phyloP scores from a whole-genome alignment of 2,113 vertebrate species.

The Rhinoptilus africanus region DNA sequence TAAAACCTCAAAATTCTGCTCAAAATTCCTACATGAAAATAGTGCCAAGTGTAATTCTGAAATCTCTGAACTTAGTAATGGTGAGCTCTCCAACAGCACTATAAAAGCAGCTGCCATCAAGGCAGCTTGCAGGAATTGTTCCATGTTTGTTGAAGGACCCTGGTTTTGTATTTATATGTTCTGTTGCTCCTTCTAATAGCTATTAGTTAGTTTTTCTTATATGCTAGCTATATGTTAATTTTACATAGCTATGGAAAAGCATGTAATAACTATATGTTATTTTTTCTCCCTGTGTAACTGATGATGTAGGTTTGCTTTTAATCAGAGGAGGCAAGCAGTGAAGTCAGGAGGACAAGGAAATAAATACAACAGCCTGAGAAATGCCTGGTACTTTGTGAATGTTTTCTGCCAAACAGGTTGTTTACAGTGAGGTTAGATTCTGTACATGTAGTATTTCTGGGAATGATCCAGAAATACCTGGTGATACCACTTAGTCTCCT shows the following conservation, averaged over 20 bases:
- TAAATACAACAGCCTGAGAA: background rate
- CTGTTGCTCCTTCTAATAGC: background rate
- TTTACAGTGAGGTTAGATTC: background rate
- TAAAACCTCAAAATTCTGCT: background rate
- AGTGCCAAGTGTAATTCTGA: background rate
- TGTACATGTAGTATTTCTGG: background rate
- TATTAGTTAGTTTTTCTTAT: background rate
- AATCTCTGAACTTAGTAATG: background rate
- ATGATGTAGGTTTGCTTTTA: background rate
- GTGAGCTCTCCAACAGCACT: background rate
- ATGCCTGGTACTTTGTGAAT: background rate
- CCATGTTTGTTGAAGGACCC: background rate
- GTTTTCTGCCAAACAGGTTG: background rate
- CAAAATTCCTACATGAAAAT: background rate
- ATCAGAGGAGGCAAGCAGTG: background rate
- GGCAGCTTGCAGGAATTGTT: background rate
- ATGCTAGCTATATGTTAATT: background rate
- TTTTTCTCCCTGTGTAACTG: background rate
- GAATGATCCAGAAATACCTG: background rate
- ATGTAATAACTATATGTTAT: background rate
- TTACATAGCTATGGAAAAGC: background rate
- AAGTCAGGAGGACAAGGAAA: background rate
- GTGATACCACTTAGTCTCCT: rapidly evolving
- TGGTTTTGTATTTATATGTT: rapidly evolving
- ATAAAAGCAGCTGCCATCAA: background rate